Conservation (phyloP, 2,888 invertebrate genomes). For the Patella pellucida region DNA sequence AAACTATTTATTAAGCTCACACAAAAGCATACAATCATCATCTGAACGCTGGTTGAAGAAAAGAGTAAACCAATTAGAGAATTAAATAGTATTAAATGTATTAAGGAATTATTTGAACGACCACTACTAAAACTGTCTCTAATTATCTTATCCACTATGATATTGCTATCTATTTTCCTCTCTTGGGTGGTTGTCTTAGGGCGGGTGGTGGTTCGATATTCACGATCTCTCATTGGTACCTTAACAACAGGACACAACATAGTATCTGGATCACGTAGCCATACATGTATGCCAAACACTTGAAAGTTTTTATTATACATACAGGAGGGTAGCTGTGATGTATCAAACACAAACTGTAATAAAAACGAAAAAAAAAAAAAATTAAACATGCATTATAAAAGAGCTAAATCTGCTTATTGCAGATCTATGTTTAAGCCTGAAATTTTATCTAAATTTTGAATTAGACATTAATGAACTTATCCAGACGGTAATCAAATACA, state of each 20-base stretch:
- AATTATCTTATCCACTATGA: constrained; percentile 37
- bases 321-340: constrained; percentile 54
- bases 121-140: constrained; percentile 13
- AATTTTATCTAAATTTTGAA: too few species aligned
- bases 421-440: too few species aligned
- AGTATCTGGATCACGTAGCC: constrained; percentile 52
- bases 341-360: constrained; percentile 59
- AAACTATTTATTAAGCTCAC: too few species aligned
- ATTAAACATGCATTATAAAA: too few species aligned
- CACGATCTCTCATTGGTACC: constrained; percentile 6
- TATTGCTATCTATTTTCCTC: constrained; percentile 24
- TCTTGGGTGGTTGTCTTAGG: neutral
- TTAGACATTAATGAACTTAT: too few species aligned
- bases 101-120: neutral
- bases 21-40: too few species aligned
- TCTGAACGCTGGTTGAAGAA: too few species aligned
- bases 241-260: constrained; percentile 37
- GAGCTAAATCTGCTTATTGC: too few species aligned
- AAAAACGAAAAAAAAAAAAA: neutral
- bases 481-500: neutral
- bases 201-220: constrained; percentile 14
- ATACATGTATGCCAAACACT: constrained; percentile 60
- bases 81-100: too few species aligned
- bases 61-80: too few species aligned
- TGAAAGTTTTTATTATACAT: constrained; percentile 58